Evolutionary conservation across 2,113 vertebrate genomes (phyloP).

Genomic region (Garra rufa): DNA sequence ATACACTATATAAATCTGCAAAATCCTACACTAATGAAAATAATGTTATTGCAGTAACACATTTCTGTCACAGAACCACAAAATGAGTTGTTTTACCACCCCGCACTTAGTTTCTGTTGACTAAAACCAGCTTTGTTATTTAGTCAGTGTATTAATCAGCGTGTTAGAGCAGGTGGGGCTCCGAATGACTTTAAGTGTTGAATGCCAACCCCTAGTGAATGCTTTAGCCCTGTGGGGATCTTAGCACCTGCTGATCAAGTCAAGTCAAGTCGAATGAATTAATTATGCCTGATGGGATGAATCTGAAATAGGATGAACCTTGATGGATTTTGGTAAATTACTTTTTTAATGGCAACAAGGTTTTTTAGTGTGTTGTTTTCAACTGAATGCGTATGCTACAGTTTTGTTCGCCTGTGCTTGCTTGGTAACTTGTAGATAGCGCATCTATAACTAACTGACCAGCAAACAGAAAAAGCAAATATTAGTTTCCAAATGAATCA

Average conservation of each 20-base stretch:
- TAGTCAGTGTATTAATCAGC: not conserved
- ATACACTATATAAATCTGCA: not conserved
- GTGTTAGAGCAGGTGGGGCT: not conserved
- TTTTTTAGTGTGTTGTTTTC: not conserved
- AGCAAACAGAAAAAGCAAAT: not conserved
- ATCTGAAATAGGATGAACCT: not conserved
- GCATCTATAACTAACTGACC: not conserved
- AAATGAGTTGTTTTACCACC: not conserved
- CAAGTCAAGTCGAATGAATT: not conserved
- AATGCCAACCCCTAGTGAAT: not conserved
- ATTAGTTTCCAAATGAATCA: not conserved
- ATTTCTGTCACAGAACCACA: not conserved
- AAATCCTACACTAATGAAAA: not conserved
- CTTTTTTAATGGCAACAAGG: not conserved
- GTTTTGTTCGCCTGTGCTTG: not conserved
- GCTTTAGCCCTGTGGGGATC: constrained; percentile 15
- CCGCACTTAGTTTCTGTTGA: not conserved
- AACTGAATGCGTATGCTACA: not conserved
- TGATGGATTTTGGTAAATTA: not conserved
- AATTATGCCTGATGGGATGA: constrained; percentile 1
- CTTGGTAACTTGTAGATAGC: not conserved
- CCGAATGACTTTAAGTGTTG: not conserved
- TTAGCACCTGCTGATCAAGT: not conserved
- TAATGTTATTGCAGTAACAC: not conserved
- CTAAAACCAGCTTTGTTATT: not conserved